Evolutionary conservation across 2,797 vertebrate genomes (phyloP), one percentile per base, ranked within the genome.

Genomic region (Myripristis murdjan): DNA sequence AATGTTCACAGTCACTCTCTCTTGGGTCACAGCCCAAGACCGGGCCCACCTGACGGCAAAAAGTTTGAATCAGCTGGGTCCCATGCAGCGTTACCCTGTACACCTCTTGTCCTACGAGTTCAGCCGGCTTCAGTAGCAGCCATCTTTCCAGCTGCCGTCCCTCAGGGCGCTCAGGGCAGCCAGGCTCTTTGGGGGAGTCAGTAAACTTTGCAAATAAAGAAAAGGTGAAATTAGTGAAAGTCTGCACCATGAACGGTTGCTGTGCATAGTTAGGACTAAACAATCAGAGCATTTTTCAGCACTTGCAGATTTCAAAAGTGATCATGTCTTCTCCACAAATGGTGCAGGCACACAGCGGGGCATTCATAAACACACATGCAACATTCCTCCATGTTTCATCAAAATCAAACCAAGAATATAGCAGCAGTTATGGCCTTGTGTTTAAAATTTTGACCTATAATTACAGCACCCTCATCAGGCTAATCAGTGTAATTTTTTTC

Each of bases 101-200:
- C 82, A 73, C 82, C 72, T 63, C 69, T 70, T 82, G 43, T 46
- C 48, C 55, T 26, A 43, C 68, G 37, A 51, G 68, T 10, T 79
- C 37, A 24, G 79, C 70, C 68, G 72, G 80, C 79, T 70, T 99
- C 92, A 99, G 89, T 99, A 99, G 95, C 98, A 99, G 82, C 98
- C 98, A 0, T 99, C 98, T 87, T 96, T 97, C 98, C 98, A 99
- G 78, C 96, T 99, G 70, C 96, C 95, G 33, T 99, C 98, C 51
- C 96, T 94, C 92, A 99, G 95, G 46, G 97, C 93, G 73, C 96
- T 98, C 86, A 99, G 94, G 18, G 98, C 95, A 2, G 97, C 94
- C 72, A 98, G 93, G 46, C 97, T 97, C 92, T 98, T 99, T 89
- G 97, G 98, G 77, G 98, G 97, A 79, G 98, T 96, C 89, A 99